Evolutionary conservation across 2,888 invertebrate species (phyloP), one percentile per base, ranked within the genome.

Genomic region (Apamea crenata): DNA sequence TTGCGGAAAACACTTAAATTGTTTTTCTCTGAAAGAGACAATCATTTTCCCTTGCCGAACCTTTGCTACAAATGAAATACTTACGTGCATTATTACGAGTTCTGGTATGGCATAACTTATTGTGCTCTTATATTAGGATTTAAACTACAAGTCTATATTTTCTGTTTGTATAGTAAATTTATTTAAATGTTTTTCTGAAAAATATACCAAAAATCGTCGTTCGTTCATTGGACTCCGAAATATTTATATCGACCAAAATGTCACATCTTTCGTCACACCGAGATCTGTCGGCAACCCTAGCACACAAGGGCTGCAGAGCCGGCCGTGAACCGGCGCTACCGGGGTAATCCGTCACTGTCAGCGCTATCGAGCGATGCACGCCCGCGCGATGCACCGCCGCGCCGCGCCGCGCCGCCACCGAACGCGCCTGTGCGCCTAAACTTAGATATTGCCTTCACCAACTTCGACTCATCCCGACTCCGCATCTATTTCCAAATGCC

Each of bases 401-500:
- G 61, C 66, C 87, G 79, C 80, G 25, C 78, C 88, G 87, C 87
- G 76, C 87, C 82, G 86, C 78, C 56, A 29, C 75, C 82, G 80
- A 89, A 82, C 88, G 90, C 90, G 84, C 90, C 84, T 83, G 78
- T 84, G 80, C 82, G 77, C 84, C 93, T 94, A 95, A 96, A 96
- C 95, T 95, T 96, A 95, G 95, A 95, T 96, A 96, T 96, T 95
- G 94, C 95, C 95, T 95, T 95, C 93, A 95, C 94, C 93, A 95
- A 96, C 94, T 96, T 95, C 94, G 94, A 95, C 95, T 94, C 94
- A 95, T 95, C 94, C 92, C 92, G 91, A 90, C 89, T 87, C 86
- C 87, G 88, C 90, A 90, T 92, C 92, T 94, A 92, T 94, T 93
- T 93, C 90, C 89, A 91, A 91, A 89, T 91, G 77, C 81, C 74